Evolutionary conservation across 2,888 invertebrate species (phyloP).

Genomic region (Drosophila cracens): DNA sequence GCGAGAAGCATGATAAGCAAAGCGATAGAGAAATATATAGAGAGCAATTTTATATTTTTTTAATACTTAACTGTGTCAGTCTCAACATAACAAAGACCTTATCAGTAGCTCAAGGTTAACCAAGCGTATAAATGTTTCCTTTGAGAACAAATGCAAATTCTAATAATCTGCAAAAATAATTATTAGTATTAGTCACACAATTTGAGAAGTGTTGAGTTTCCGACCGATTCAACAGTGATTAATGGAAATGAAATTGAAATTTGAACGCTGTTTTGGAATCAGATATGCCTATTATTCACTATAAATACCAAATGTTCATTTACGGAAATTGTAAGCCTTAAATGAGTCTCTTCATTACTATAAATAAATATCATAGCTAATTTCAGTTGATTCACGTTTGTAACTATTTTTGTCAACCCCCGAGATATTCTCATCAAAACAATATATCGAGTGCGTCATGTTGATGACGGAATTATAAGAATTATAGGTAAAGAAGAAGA

Average conservation of each 20-base stretch:
- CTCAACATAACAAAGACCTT: not conserved
- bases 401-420: not conserved
- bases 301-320: no score
- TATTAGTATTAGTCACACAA: not conserved
- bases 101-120: not conserved
- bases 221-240: not conserved
- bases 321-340: not conserved
- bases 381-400: not conserved
- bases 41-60: not conserved
- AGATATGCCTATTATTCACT: not conserved
- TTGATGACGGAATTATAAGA: not conserved
- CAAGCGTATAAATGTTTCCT: not conserved
- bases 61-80: not conserved
- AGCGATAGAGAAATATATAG: not conserved
- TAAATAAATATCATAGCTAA: not conserved
- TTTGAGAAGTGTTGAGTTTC: not conserved
- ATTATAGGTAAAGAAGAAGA: not conserved
- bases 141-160: not conserved
- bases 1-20: not conserved
- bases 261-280: not conserved
- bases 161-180: not conserved
- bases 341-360: not conserved
- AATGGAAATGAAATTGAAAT: not conserved
- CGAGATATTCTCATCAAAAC: not conserved
- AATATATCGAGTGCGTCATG: constrained; percentile 21